Conservation (phyloP, 2,888 invertebrate species). For the Bombylius major region DNA sequence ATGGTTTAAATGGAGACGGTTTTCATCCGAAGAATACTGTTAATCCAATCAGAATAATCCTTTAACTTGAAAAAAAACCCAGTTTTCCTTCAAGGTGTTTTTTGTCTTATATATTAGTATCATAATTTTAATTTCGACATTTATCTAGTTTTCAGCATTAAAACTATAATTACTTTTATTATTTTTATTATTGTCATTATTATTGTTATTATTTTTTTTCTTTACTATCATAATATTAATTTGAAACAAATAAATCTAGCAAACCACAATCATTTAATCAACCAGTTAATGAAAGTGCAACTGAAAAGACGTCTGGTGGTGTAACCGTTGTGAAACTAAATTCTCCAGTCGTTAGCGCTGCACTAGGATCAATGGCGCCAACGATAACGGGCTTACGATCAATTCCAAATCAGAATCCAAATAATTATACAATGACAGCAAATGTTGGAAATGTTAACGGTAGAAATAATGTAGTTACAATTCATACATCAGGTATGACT, state of each 20-base stretch:
- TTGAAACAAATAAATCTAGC: constrained; percentile 15
- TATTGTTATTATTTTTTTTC: too few relatives aligned
- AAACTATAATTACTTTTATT: too few relatives aligned
- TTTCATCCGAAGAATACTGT: too few relatives aligned
- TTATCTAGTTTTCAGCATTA: too few relatives aligned
- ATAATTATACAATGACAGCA: background rate
- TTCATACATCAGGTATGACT: constrained; percentile 12
- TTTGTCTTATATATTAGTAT: too few relatives aligned
- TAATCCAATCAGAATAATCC: too few relatives aligned
- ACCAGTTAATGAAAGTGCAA: constrained; percentile 39
- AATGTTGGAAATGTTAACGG: background rate
- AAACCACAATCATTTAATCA: constrained; percentile 27
- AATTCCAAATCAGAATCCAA: background rate
- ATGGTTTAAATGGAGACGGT: too few relatives aligned
- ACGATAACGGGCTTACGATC: background rate
- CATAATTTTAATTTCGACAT: too few relatives aligned
- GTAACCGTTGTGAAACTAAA: constrained; percentile 71
- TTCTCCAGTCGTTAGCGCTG: constrained; percentile 27
- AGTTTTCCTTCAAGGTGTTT: too few relatives aligned
- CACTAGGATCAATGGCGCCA: constrained; percentile 14
- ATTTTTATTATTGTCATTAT: too few relatives aligned
- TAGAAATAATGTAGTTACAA: constrained; percentile 13
- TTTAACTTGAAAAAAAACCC: too few relatives aligned
- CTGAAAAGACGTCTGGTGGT: constrained; percentile 59
- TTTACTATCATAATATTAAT: background rate